Evolutionary conservation across 2,113 vertebrate genomes (phyloP).

Genomic region (Takifugu flavidus): DNA sequence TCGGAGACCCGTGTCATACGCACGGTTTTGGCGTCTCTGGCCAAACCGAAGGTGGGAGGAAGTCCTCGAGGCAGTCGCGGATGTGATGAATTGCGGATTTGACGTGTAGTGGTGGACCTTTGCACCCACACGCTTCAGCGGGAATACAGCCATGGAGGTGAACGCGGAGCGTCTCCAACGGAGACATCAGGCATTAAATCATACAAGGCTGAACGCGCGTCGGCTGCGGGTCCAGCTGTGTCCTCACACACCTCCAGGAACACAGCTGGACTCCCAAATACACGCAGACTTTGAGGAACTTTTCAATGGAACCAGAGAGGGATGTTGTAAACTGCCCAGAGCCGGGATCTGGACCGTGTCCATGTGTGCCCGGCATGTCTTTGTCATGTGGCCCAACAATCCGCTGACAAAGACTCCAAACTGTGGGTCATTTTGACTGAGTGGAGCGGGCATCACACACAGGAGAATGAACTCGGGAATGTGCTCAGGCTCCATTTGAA

Average conservation of each 20-base stretch:
- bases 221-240: neutral
- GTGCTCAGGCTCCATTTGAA: no score
- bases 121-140: neutral
- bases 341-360: no score
- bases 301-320: no score
- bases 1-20: neutral
- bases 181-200: neutral
- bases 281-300: no score
- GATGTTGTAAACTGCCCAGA: no score
- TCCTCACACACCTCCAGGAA: neutral
- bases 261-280: no score
- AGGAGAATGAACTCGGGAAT: no score
- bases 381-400: no score
- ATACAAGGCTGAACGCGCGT: neutral
- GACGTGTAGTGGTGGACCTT: neutral
- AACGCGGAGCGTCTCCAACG: neutral
- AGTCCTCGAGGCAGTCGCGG: neutral
- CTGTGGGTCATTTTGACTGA: no score
- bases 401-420: no score
- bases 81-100: neutral
- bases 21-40: neutral
- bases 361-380: no score
- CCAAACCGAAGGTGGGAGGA: neutral
- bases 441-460: no score
- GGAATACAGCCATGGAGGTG: neutral